Evolutionary conservation across 2,888 invertebrate genomes (phyloP).

Genomic region (Maniola hyperantus): DNA sequence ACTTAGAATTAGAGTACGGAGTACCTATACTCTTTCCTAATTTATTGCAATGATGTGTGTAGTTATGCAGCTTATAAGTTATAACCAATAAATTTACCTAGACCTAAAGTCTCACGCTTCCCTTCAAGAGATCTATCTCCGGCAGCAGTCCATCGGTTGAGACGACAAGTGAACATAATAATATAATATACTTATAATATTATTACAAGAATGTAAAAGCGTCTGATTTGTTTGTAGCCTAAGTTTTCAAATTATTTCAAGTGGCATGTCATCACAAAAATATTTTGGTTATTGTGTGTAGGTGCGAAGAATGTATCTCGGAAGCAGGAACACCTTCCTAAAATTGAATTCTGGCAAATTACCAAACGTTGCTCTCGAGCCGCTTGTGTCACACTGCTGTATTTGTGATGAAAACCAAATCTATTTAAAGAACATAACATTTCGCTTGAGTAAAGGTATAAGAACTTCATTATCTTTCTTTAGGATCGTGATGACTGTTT

Average conservation of each 20-base stretch:
- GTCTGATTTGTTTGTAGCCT: background rate
- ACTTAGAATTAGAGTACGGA: no score
- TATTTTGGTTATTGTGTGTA: conserved; percentile 27
- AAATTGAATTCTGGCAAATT: conserved; percentile 52
- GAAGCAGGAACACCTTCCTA: conserved; percentile 66
- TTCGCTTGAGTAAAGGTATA: conserved; percentile 38
- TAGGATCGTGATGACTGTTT: conserved; percentile 4
- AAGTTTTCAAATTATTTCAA: background rate
- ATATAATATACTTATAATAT: background rate
- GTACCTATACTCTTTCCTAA: no score
- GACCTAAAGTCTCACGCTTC: no score
- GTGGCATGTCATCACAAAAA: conserved; percentile 16
- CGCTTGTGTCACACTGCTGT: conserved; percentile 47
- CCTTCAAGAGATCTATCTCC: no score
- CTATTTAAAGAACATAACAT: conserved; percentile 43
- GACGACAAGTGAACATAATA: background rate
- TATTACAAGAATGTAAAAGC: no score
- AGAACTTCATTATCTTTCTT: conserved; percentile 22
- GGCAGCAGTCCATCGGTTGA: background rate
- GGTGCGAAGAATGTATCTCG: conserved; percentile 66
- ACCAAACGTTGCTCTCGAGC: conserved; percentile 60
- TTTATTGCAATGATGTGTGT: no score
- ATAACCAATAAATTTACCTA: no score
- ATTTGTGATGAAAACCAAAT: conserved; percentile 55
- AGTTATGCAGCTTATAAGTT: no score